Percentiles rank a stretch among this genome's conserved stretches.
Evolutionary conservation across 1,140 invertebrate genomes (phyloP).

Genomic region (Temnothorax longispinosus): DNA sequence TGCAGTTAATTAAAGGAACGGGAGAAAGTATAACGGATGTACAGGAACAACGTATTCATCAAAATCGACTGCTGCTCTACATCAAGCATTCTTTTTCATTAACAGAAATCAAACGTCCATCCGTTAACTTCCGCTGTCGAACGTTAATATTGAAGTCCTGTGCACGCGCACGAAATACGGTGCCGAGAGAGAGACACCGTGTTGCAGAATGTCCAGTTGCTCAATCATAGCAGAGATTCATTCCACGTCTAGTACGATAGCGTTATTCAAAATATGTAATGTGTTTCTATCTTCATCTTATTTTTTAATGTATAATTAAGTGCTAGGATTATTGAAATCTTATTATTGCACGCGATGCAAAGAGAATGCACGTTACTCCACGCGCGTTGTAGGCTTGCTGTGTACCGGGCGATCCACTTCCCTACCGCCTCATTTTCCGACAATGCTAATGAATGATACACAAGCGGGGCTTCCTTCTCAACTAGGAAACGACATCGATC

Average conservation of each 20-base stretch:
- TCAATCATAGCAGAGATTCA: constrained; percentile 11
- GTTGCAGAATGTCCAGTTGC: constrained; percentile 7
- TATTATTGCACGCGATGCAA: constrained; percentile 48
- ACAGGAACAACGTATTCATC: constrained; percentile 14
- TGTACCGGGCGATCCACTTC: neutral
- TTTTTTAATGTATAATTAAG: constrained; percentile 45
- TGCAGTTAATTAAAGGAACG: neutral
- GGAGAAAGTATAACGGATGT: neutral
- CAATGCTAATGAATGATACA: neutral
- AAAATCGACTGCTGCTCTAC: neutral
- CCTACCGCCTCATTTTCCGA: neutral
- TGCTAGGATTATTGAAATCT: constrained; percentile 50
- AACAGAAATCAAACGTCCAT: constrained; percentile 1
- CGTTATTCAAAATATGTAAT: constrained; percentile 56
- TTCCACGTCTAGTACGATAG: constrained; percentile 40
- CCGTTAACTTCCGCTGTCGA: neutral
- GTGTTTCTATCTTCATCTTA: constrained; percentile 18
- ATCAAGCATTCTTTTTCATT: neutral
- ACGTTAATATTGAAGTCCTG: constrained; percentile 1
- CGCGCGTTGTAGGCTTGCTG: constrained; percentile 26
- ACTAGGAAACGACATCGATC: neutral
- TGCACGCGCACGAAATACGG: neutral
- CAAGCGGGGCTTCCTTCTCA: neutral
- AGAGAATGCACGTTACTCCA: neutral
- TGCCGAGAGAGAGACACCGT: neutral